These are phyloP conservation scores for Gastracanthus pulcherrimus DNA, from an alignment of 2,888 invertebrate genomes.

Conservation along the genomic window DNA sequence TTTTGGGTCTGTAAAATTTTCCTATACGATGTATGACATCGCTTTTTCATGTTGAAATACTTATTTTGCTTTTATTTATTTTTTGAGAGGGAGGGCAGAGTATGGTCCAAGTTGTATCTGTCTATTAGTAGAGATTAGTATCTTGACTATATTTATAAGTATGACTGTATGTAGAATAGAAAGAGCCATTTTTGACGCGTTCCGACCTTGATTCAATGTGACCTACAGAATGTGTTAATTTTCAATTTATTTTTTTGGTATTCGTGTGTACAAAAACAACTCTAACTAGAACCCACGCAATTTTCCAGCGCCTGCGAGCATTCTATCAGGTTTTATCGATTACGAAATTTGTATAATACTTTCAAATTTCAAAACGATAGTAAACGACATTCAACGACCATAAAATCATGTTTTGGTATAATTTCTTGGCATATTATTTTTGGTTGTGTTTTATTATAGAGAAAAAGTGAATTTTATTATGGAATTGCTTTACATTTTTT, in stretches of 20 bases:
- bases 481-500: background rate
- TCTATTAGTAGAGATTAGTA: background rate
- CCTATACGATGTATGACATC: too few species aligned
- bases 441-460: background rate
- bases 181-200: background rate
- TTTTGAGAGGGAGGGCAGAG: too few species aligned
- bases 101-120: too few species aligned
- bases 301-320: background rate
- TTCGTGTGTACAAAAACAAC: background rate
- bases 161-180: too few species aligned
- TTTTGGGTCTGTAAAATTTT: too few species aligned
- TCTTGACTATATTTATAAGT: too few species aligned
- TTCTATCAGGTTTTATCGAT: background rate
- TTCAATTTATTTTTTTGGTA: background rate
- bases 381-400: background rate
- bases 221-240: constrained; percentile 12
- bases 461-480: too few species aligned
- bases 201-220: background rate
- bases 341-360: background rate
- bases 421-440: background rate
- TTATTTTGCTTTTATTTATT: too few species aligned
- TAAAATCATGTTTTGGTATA: background rate
- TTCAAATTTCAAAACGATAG: background rate
- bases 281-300: background rate
- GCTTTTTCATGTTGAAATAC: too few species aligned